These are phyloP conservation scores for Aurelia sp. DNA, from an alignment of 30 jellyfish, hydroid and myxozoan species.

Conservation along the genomic window DNA sequence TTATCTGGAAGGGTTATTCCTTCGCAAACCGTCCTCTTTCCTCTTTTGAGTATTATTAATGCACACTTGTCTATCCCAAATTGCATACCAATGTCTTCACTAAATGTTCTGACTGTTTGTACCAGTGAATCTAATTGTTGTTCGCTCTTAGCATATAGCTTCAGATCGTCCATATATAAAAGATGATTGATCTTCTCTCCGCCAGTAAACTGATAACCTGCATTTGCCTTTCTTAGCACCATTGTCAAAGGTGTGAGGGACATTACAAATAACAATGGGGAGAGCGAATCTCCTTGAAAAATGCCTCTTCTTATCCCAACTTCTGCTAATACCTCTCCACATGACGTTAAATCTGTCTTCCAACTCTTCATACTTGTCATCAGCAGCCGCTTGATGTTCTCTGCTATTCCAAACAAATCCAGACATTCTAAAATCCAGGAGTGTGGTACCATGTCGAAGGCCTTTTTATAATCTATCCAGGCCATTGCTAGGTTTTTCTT, in stretches of 20 bases:
- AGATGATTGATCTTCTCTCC: constrained; percentile 1
- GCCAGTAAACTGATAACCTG: background rate
- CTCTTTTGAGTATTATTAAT: constrained; percentile 17
- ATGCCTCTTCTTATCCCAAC: constrained; percentile 4
- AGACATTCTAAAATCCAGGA: background rate
- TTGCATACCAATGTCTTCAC: too few species aligned
- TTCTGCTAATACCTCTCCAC: constrained; percentile 25
- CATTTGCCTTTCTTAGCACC: too few species aligned
- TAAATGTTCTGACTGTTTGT: too few species aligned
- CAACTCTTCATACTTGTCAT: constrained; percentile 23
- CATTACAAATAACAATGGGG: constrained; percentile 3
- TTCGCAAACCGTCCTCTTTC: background rate
- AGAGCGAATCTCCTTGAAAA: constrained; percentile 4
- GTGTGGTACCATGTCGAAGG: background rate
- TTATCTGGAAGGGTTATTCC: constrained; percentile 4
- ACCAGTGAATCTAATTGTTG: too few species aligned
- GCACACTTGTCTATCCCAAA: background rate
- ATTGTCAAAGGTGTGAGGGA: background rate
- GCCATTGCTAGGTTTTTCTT: background rate
- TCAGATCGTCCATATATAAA: background rate
- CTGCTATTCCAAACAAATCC: constrained; percentile 11
- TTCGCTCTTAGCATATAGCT: too few species aligned
- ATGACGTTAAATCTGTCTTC: constrained; percentile 20
- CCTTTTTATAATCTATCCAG: background rate
- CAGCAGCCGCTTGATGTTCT: constrained; percentile 19